Conservation (phyloP, 2,113 vertebrate genomes). For the Actinemys pallida region DNA sequence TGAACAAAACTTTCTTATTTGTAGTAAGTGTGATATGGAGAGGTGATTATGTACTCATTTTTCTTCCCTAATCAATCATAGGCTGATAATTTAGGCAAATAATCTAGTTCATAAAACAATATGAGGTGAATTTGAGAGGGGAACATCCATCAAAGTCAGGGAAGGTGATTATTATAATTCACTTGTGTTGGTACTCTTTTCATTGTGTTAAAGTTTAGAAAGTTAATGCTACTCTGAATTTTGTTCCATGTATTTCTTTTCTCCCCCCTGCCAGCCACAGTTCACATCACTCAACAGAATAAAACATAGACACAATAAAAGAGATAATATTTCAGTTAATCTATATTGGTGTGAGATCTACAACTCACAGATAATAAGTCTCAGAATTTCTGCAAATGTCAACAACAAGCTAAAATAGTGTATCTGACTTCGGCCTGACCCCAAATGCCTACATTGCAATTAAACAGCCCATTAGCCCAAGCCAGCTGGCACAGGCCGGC, state of each 20-base stretch:
- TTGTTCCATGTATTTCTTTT: not conserved
- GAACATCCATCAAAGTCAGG: constrained; percentile 61
- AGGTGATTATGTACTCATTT: constrained; percentile 47
- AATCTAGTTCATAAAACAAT: constrained; percentile 42
- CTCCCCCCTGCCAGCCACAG: not conserved
- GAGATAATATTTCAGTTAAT: not conserved
- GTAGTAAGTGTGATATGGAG: constrained; percentile 22
- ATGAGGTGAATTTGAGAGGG: constrained; percentile 10
- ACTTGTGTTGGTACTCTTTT: constrained; percentile 31
- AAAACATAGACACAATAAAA: not conserved
- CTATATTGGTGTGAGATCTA: not conserved
- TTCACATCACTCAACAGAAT: not conserved
- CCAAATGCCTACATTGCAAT: not conserved
- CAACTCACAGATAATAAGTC: not conserved
- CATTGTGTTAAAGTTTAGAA: constrained; percentile 32
- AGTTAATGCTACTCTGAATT: constrained; percentile 13
- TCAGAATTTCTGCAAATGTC: not conserved
- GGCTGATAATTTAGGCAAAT: constrained; percentile 57
- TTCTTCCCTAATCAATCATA: constrained; percentile 56
- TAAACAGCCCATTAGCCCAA: not conserved
- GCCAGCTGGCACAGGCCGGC: too few species aligned
- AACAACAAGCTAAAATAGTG: not conserved
- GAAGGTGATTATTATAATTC: constrained; percentile 44
- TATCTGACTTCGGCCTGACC: not conserved
- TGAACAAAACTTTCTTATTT: constrained; percentile 47